Base-by-base conservation (phyloP, 2,888 invertebrate species). In the Drymonia ruficornis region DNA sequence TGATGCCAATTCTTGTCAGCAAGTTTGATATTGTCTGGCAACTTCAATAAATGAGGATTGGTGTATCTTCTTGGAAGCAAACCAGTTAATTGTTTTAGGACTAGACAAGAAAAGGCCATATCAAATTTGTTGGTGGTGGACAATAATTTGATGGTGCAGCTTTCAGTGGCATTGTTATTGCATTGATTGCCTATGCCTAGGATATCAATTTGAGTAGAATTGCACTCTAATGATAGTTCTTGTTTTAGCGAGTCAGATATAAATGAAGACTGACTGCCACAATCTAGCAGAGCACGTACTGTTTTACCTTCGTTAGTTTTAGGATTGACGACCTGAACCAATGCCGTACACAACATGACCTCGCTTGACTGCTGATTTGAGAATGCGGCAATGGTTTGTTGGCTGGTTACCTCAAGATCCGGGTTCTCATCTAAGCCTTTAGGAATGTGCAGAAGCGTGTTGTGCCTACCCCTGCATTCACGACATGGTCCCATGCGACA, bases 1-100 rank as follows among this genome's bases (percentile, higher is more conserved):
- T 18, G 44, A 43, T 55, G 29, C 46, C 58, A 59, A 11, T 42
- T 50, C 31, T 59, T 59, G 42, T 61, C 61, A 29, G 64, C 61
- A 52, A 64, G 48, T 18, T 28, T 11, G 11, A 63, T 43, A n/a
- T n/a, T n/a, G 16, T 58, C 19, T 19, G 50, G 53, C 18, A 63
- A 50, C 16, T 56, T 53, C 6, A 54, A 38, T 1, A n/a, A 15
- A 11, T 5, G 15, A 15, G 23, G 8, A 36, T 53, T 31, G 51
- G 28, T 5, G 28, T 8, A 18, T 23, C 7, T 7, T n/a, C n/a
- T 48, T 11, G 50, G 51, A 28, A 55, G 6, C 8, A 49, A 13
- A 12, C 23, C 49, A 11, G 55, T 16, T 36, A 52, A 48, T 12
- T 44, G 16, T 9, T 36, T 28, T 18, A 52, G 15, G 5, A 56